A percentile compares a stretch with the other conserved stretches of the same genome.
phyloP scores from a whole-genome alignment of 2,797 vertebrate species.

The Pterois miles region DNA sequence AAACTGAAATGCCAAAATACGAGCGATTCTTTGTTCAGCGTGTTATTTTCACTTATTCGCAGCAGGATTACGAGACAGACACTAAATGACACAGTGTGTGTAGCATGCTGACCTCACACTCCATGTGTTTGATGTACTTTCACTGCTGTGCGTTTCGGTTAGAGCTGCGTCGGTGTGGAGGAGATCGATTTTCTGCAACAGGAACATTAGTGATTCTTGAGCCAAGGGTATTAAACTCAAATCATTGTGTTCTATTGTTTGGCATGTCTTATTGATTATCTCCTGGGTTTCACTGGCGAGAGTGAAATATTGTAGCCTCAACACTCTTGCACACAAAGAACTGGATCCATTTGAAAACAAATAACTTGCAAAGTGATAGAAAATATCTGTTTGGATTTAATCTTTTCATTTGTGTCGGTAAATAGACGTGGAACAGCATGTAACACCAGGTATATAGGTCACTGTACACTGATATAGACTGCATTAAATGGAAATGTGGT shows the following conservation, averaged over 20 bases:
- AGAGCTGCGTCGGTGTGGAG: constrained; percentile 63
- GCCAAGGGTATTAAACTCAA: constrained; percentile 86
- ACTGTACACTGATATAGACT: background rate
- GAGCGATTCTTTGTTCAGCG: background rate
- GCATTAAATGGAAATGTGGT: constrained; percentile 22
- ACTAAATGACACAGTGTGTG: background rate
- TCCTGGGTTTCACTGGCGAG: constrained; percentile 81
- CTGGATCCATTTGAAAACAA: constrained; percentile 75
- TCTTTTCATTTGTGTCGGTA: constrained; percentile 46
- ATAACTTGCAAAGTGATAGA: constrained; percentile 71
- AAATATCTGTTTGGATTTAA: constrained; percentile 63
- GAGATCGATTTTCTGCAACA: constrained; percentile 83
- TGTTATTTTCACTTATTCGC: constrained; percentile 1
- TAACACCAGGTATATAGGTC: constrained; percentile 7
- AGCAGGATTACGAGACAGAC: background rate
- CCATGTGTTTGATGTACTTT: constrained; percentile 66
- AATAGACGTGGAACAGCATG: constrained; percentile 17
- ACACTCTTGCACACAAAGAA: constrained; percentile 72
- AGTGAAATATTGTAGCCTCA: constrained; percentile 82
- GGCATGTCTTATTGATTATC: constrained; percentile 86
- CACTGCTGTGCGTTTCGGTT: constrained; percentile 60
- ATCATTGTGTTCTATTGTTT: constrained; percentile 86
- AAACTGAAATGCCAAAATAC: background rate
- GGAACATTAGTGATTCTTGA: constrained; percentile 84
- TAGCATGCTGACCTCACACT: background rate